Base-by-base conservation (phyloP, 2,113 vertebrate species). In the Xenopus laevis region DNA sequence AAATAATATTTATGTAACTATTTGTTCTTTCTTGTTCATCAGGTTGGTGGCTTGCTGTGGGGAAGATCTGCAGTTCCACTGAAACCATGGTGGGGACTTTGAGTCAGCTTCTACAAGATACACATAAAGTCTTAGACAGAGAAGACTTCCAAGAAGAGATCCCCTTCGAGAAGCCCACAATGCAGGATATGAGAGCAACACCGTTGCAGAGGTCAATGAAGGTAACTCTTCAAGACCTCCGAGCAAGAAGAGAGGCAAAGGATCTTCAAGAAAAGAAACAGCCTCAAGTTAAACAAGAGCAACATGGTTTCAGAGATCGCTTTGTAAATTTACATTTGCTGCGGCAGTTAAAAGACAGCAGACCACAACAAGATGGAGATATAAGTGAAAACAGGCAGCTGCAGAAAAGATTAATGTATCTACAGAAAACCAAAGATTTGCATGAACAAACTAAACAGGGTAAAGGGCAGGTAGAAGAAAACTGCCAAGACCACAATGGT, bases 31-130 rank as follows among this genome's bases (percentile, higher is more conserved):
- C 17, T 18, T 64, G 17, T 65, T 13, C 7, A 4, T 61, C n/a
- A 75, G 73, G 73, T n/a, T 68, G 73, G 57, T 75, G 73, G 65
- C 68, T 55, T 21, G 45, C 58, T 12, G 46, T 62, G 17, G 65
- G 65, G 33, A 65, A 46, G 13, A 4, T 9, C 57, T 23, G 6
- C 21, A 6, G 3, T 12, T 46, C 66, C 58, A 7, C 59, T 53
- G 72, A 75, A 27, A 18, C 7, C 53, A 74, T 68, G 72, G 72
- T 74, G 55, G 72, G 72, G 4, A 30, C 65, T 17, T 27, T 61
- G n/a, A 68, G 33, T 16, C 33, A 45, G 30, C 30, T 65, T 8
- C 61, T 46, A 23, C 20, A 67, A 47, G 45, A 53, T 16, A 45
- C 27, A 10, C 55, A 67, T 45, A 13, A 50, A 1, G 7, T 11